Base-by-base conservation (phyloP, 2,113 vertebrate species). In the Macaca nemestrina region DNA sequence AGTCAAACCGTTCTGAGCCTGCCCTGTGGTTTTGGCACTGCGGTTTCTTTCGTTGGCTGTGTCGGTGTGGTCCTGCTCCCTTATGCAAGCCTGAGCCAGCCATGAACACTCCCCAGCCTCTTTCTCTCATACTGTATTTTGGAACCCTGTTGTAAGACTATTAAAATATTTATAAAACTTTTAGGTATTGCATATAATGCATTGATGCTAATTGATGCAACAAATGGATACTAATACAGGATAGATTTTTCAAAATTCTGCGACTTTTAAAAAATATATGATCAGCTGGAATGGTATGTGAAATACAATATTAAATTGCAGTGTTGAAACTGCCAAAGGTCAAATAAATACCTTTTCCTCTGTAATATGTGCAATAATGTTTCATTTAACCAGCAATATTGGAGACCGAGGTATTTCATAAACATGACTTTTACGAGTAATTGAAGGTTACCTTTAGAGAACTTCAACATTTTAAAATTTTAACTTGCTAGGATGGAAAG, bases 401-500 rank as follows among this genome's bases (percentile, higher is more conserved):
- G 22, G 8, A 22, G n/a, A 40, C 35, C 25, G 93, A 85, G 25
- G 30, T 85, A 93, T 96, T 95, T 97, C 79, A 82, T n/a, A 83
- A 83, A 93, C 55, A 67, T 90, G 40, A 96, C 16, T 91, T 89
- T 92, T 88, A 84, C 20, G 92, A 32, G 40, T 68, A 61, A 94
- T 80, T 85, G n/a, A 73, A 94, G n/a, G n/a, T 88, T 95, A 93
- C 50, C 27, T 79, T 75, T 89, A 57, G 68, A 96, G 68, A 91
- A 86, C 45, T 78, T 75, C 70, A 80, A 72, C 43, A 85, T 95
- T 80, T 93, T 8, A 80, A 94, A 61, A 85, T 38, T 90, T 95
- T 96, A 93, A 73, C 85, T 82, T 57, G 38, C 76, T 94, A 82
- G 67, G 57, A 90, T 82, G 87, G 68, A 95, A 96, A 90, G 18